Evolutionary conservation across 2,888 invertebrate species (phyloP).

Genomic region (Diploptera punctata): DNA sequence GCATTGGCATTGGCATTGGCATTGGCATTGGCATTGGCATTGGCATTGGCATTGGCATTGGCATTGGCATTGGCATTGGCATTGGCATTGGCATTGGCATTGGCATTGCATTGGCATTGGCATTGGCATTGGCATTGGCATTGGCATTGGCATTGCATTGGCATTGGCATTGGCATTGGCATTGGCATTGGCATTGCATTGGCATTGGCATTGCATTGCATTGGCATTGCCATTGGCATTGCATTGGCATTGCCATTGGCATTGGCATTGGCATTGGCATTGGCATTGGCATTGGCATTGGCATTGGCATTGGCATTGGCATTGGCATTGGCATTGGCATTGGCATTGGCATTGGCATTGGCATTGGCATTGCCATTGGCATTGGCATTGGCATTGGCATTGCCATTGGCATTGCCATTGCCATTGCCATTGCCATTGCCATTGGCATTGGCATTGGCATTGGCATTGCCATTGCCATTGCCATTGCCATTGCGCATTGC

Average conservation of each 20-base stretch:
- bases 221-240: neutral
- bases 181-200: too few species aligned
- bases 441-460: conserved; percentile 36
- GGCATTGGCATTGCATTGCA: too few species aligned
- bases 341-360: conserved; percentile 3
- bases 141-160: too few species aligned
- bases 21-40: neutral
- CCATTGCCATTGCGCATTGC: conserved; percentile 34
- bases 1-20: neutral
- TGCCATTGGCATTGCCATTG: conserved; percentile 33
- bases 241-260: neutral
- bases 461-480: conserved; percentile 38
- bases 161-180: too few species aligned
- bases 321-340: neutral
- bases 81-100: neutral
- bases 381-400: conserved; percentile 50
- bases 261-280: neutral
- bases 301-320: neutral
- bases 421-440: conserved; percentile 30
- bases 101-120: too few species aligned
- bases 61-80: neutral
- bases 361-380: conserved; percentile 41
- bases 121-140: neutral
- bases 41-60: neutral
- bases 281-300: neutral